phyloP scores from a whole-genome alignment of 2,113 vertebrate genomes.

The Tapirus terrestris region DNA sequence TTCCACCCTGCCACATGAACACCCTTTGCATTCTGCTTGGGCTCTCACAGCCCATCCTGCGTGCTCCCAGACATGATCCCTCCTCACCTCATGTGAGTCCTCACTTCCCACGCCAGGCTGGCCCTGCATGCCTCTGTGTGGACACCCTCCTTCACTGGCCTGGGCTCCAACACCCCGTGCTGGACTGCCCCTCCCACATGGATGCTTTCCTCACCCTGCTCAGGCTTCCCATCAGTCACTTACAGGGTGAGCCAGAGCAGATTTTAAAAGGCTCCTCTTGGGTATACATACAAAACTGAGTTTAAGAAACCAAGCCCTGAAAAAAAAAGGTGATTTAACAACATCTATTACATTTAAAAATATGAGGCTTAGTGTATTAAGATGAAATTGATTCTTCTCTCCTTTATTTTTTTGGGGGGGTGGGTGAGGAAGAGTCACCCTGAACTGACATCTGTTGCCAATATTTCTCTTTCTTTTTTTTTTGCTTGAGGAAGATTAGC shows the following conservation, averaged over 20 bases:
- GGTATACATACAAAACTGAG: not conserved
- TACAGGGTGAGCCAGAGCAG: not conserved
- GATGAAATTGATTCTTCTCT: not conserved
- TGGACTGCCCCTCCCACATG: not conserved
- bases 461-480: too few species aligned
- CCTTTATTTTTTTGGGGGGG: not conserved
- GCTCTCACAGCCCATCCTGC: too few species aligned
- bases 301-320: not conserved
- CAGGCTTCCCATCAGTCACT: not conserved
- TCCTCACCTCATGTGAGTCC: not conserved
- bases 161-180: rapidly evolving
- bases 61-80: not conserved
- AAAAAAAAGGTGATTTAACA: not conserved
- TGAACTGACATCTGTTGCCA: too few species aligned
- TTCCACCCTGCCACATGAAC: too few species aligned
- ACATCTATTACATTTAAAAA: not conserved
- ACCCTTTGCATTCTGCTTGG: not conserved
- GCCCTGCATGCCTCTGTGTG: rapidly evolving
- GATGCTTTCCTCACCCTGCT: not conserved
- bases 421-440: too few species aligned
- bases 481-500: too few species aligned
- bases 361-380: not conserved
- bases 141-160: not conserved
- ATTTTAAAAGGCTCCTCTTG: not conserved
- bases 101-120: not conserved